These are phyloP conservation scores for Odontamblyopus lacepedii DNA, from an alignment of 2,797 vertebrate genomes.

Conservation along the genomic window DNA sequence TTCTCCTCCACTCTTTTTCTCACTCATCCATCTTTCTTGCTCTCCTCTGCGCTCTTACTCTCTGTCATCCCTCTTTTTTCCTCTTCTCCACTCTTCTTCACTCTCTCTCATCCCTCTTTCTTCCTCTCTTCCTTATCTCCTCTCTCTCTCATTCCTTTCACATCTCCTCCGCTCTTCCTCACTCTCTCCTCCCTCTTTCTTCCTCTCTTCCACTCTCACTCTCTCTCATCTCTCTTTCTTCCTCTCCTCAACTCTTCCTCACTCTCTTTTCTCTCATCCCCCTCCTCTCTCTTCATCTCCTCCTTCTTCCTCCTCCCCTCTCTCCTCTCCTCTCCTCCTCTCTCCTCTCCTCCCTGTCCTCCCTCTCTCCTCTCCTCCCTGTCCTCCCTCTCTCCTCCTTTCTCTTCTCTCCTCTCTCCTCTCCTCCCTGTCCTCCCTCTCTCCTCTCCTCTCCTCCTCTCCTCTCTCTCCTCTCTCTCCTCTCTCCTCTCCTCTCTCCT, in stretches of 20 bases:
- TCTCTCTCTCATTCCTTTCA: too few species aligned
- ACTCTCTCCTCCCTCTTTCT: too few species aligned
- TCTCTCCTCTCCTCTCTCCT: slow-evolving; percentile 51
- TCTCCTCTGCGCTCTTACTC: slow-evolving; percentile 26
- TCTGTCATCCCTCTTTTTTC: slow-evolving; percentile 13
- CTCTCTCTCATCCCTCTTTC: too few species aligned
- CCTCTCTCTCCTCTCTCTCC: slow-evolving; percentile 59
- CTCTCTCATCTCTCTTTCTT: slow-evolving; percentile 70
- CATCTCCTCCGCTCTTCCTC: too few species aligned
- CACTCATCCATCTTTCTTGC: too few species aligned
- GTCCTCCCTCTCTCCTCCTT: slow-evolving; percentile 66
- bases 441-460: slow-evolving; percentile 70
- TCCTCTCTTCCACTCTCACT: slow-evolving; percentile 35
- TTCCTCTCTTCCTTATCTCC: too few species aligned
- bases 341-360: slow-evolving; percentile 64
- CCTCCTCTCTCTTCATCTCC: slow-evolving; percentile 60
- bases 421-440: slow-evolving; percentile 35
- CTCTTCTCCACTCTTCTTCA: too few species aligned
- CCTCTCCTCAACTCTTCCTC: slow-evolving; percentile 55
- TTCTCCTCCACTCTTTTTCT: slow-evolving; percentile 45
- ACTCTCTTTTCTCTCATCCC: slow-evolving; percentile 68
- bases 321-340: neutral
- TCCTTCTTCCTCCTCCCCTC: slow-evolving; percentile 36
- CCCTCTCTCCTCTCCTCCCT: slow-evolving; percentile 22
- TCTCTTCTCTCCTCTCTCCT: slow-evolving; percentile 10